Evolutionary conservation across 1,140 invertebrate species (phyloP).

Genomic region (Caenorhabditis briggsae): DNA sequence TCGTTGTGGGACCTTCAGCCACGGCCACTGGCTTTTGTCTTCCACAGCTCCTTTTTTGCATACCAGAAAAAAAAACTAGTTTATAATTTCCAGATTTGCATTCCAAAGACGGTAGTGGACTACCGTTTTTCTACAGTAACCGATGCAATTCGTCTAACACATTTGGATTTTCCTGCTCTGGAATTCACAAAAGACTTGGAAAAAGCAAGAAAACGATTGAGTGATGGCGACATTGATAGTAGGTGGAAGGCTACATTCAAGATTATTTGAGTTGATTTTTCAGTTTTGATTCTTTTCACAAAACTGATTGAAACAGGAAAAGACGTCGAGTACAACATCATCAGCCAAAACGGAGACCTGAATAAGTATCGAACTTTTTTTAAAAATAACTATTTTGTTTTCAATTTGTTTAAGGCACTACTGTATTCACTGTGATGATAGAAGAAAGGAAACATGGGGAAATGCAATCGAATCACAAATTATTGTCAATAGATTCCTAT

Average conservation of each 20-base stretch:
- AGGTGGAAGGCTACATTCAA: background rate
- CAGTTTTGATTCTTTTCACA: constrained; percentile 35
- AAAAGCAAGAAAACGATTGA: background rate
- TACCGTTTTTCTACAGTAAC: constrained; percentile 14
- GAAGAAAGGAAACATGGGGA: constrained; percentile 19
- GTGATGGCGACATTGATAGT: background rate
- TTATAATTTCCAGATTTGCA: background rate
- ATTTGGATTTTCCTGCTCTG: constrained; percentile 14
- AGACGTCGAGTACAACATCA: constrained; percentile 8
- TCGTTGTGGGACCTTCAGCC: too few relatives aligned
- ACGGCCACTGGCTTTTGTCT: too few relatives aligned
- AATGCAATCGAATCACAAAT: constrained; percentile 41
- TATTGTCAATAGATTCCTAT: constrained; percentile 17
- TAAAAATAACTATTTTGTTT: background rate
- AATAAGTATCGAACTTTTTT: background rate
- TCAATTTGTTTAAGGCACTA: background rate
- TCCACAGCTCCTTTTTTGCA: too few relatives aligned
- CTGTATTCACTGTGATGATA: constrained; percentile 7
- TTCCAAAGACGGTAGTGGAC: background rate
- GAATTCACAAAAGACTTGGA: background rate
- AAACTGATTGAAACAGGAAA: constrained; percentile 18
- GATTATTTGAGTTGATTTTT: background rate
- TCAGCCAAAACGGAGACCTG: background rate
- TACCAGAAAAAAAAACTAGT: background rate
- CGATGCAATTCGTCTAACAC: constrained; percentile 2